A percentile compares a stretch with the other conserved stretches of the same genome.
Conservation (phyloP, 1,140 invertebrate species). For the Euschistus heros region DNA sequence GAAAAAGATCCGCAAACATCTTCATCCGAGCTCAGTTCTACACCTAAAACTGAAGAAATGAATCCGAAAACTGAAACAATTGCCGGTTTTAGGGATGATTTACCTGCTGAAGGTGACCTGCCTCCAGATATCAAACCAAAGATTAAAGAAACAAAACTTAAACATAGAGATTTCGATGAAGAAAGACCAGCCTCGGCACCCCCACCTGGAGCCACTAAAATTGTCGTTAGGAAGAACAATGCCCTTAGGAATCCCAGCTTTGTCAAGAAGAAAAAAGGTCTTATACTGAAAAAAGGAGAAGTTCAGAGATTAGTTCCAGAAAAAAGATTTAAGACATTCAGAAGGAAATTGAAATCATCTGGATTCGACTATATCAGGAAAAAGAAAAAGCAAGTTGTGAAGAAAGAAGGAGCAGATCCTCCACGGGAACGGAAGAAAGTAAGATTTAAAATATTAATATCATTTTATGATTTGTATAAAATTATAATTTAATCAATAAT, state of each 20-base stretch:
- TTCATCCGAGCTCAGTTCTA: background rate
- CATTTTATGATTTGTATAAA: background rate
- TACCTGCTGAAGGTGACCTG: conserved; percentile 5
- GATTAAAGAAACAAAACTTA: conserved; percentile 16
- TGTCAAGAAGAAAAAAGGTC: conserved; percentile 18
- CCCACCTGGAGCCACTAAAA: conserved; percentile 29
- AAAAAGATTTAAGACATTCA: conserved; percentile 40
- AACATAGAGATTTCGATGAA: conserved; percentile 47
- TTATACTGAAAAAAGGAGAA: conserved; percentile 18
- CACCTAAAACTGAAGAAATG: background rate
- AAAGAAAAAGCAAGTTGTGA: conserved; percentile 54
- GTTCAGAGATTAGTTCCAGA: background rate
- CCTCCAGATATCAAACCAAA: conserved; percentile 10
- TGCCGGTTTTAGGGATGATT: conserved; percentile 1
- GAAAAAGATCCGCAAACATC: background rate
- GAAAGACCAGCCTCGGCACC: conserved; percentile 54
- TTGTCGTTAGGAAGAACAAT: conserved; percentile 38
- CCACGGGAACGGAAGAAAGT: conserved; percentile 38
- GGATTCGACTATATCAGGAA: conserved; percentile 83
- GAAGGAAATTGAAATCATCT: conserved; percentile 51
- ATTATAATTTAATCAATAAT: background rate
- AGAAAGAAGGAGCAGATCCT: conserved; percentile 37
- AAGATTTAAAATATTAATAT: background rate
- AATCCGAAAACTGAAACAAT: background rate
- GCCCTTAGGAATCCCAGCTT: conserved; percentile 38